Percentiles rank a stretch among this genome's conserved stretches.
Conservation (phyloP, 2,888 invertebrate genomes). For the Podotricha telesiphe region DNA sequence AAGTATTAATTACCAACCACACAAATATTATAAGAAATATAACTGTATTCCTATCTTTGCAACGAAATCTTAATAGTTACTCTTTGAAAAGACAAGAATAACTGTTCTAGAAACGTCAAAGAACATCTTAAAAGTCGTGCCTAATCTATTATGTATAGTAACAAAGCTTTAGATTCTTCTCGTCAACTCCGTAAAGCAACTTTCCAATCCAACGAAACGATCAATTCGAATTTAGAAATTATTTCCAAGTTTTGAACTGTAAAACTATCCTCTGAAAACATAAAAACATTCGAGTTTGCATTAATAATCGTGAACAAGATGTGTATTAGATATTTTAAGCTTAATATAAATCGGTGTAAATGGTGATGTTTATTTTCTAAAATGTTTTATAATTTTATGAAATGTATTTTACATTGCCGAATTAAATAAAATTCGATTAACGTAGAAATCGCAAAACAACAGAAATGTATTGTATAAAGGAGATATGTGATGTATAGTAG, state of each 20-base stretch:
- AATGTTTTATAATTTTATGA: too few species aligned
- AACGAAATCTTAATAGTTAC: slow-evolving; percentile 43
- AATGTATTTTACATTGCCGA: too few species aligned
- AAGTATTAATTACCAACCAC: slow-evolving; percentile 3
- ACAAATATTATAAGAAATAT: slow-evolving; percentile 26
- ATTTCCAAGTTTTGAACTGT: slow-evolving; percentile 32
- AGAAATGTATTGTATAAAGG: background rate
- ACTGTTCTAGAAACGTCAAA: slow-evolving; percentile 50
- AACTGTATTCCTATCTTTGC: slow-evolving; percentile 25
- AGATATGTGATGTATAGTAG: too few species aligned
- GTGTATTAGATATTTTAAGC: background rate
- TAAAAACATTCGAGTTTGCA: too few species aligned
- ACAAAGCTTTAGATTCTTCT: slow-evolving; percentile 48
- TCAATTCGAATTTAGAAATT: slow-evolving; percentile 39
- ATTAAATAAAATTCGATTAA: too few species aligned
- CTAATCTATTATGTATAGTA: slow-evolving; percentile 51
- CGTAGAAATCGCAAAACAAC: background rate
- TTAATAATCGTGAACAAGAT: background rate
- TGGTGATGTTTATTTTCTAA: too few species aligned
- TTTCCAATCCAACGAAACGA: slow-evolving; percentile 48
- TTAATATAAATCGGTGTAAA: background rate
- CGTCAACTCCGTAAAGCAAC: slow-evolving; percentile 46
- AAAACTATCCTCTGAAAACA: slow-evolving; percentile 24
- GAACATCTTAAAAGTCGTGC: slow-evolving; percentile 53
- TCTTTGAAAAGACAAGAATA: slow-evolving; percentile 46